Percentiles rank a stretch among this genome's conserved stretches.
These are phyloP conservation scores for Eidolon helvum DNA, from an alignment of 2,113 vertebrate genomes.

Conservation along the genomic window DNA sequence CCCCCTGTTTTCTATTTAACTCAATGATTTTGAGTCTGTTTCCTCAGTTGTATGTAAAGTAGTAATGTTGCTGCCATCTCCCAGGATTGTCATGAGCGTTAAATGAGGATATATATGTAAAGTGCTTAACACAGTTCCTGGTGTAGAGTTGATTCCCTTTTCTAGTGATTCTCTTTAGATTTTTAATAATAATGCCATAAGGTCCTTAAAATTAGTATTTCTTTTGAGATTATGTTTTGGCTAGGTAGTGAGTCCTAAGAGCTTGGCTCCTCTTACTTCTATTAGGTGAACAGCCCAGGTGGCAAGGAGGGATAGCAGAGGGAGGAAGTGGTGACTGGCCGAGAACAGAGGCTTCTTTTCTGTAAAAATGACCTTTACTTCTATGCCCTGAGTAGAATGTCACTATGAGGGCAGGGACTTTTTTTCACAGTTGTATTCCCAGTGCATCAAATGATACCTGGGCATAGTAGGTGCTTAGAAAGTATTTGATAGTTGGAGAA, in stretches of 20 bases:
- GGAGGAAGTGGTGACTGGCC: neutral
- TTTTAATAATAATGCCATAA: constrained; percentile 31
- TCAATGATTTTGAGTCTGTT: neutral
- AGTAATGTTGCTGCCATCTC: neutral
- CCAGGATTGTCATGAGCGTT: neutral
- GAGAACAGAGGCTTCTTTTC: neutral
- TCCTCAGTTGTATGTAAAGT: neutral
- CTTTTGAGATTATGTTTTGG: neutral
- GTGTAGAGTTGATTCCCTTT: neutral
- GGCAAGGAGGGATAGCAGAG: neutral
- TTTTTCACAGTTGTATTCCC: neutral
- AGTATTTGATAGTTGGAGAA: neutral
- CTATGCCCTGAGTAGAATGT: neutral
- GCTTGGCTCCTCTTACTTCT: neutral
- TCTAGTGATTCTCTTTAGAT: constrained; percentile 35
- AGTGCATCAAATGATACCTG: neutral
- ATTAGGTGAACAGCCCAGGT: neutral
- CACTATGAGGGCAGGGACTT: neutral
- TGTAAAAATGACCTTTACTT: neutral
- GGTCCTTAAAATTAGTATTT: constrained; percentile 2
- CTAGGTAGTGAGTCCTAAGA: neutral
- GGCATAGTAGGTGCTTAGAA: neutral
- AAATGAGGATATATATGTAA: neutral
- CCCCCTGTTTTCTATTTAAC: neutral
- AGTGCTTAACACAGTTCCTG: neutral